phyloP scores from a whole-genome alignment of 2,797 vertebrate species.

The Hafferia zeledoni region DNA sequence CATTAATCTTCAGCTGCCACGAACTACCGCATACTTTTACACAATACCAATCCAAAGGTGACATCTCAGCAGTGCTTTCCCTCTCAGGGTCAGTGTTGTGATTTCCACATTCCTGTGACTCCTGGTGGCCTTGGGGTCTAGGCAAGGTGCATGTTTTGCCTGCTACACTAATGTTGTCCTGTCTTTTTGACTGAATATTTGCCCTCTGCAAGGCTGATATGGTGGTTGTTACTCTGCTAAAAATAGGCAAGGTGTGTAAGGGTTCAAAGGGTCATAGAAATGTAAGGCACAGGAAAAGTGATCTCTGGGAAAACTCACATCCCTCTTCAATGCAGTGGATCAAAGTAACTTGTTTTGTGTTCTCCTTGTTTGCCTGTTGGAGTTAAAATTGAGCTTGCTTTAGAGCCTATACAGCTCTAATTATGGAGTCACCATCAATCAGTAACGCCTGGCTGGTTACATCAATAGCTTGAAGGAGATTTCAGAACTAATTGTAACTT shows the following conservation, averaged over 20 bases:
- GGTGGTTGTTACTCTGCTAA: not conserved
- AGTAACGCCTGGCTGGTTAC: not conserved
- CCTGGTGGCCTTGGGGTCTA: not conserved
- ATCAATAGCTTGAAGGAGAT: not conserved
- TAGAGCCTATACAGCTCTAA: not conserved
- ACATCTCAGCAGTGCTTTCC: not conserved
- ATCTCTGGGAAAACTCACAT: accelerated
- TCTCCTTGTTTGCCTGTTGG: not conserved
- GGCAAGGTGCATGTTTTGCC: not conserved
- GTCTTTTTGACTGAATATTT: not conserved
- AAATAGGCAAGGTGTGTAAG: not conserved
- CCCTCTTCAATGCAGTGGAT: not conserved
- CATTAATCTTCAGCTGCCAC: too few relatives aligned
- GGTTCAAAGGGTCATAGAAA: not conserved
- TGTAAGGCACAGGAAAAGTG: not conserved
- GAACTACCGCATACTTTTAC: too few relatives aligned
- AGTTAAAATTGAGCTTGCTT: not conserved
- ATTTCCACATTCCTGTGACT: not conserved
- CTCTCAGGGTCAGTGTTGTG: not conserved
- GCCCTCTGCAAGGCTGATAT: not conserved
- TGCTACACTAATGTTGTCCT: not conserved
- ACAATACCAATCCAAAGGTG: not conserved
- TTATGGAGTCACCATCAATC: not conserved
- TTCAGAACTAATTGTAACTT: not conserved
- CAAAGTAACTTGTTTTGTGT: not conserved